Evolutionary conservation across 2,888 invertebrate species (phyloP).

Genomic region (Pediacus dermestoides): DNA sequence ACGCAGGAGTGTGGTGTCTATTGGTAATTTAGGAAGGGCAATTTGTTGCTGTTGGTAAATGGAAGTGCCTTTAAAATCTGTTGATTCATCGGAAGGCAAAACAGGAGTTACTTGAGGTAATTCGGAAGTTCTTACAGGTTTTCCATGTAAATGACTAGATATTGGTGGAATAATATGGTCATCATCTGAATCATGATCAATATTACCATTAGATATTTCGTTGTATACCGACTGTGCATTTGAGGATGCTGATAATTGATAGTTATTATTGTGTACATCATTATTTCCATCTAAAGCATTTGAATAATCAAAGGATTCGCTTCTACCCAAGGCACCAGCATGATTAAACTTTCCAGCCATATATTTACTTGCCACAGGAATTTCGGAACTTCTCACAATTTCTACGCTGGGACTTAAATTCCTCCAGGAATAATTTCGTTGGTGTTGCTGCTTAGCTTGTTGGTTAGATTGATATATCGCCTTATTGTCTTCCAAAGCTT

Average conservation of each 20-base stretch:
- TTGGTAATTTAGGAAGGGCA: slow-evolving; percentile 1
- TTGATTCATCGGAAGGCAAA: no score
- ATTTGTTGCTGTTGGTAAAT: background rate
- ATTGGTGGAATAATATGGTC: background rate
- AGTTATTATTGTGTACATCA: no score
- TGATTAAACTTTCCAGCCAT: slow-evolving; percentile 1
- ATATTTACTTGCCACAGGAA: background rate
- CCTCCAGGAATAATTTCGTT: slow-evolving; percentile 8
- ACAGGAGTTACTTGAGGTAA: background rate
- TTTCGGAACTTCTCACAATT: slow-evolving; percentile 9
- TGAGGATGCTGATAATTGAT: no score
- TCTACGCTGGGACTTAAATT: slow-evolving; percentile 6
- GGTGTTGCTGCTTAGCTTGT: slow-evolving; percentile 4
- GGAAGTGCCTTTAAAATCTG: background rate
- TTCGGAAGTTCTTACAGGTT: no score
- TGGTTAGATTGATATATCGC: background rate
- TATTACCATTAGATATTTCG: background rate
- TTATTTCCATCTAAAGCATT: slow-evolving; percentile 5
- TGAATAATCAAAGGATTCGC: slow-evolving; percentile 1
- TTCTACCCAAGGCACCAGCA: slow-evolving; percentile 1
- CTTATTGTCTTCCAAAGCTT: background rate
- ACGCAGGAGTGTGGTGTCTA: slow-evolving; percentile 8
- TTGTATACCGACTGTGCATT: background rate
- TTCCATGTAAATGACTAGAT: no score
- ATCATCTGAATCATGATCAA: background rate